A percentile compares a stretch with the other conserved stretches of the same genome.
phyloP scores from a whole-genome alignment of 2,888 invertebrate genomes.

The Heteropelma amictum region DNA sequence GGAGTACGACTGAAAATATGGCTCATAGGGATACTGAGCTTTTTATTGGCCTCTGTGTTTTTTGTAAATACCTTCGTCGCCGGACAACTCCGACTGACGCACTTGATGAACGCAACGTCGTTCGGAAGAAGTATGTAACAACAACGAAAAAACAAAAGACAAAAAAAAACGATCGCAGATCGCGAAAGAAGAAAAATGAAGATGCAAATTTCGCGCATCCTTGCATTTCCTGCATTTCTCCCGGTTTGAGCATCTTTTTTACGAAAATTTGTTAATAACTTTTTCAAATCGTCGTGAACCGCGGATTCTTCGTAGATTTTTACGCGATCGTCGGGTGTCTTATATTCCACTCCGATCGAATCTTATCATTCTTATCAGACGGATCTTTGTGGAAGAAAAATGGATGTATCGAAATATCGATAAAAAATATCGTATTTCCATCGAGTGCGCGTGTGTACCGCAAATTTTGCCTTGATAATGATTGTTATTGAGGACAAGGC shows the following conservation, averaged over 20 bases:
- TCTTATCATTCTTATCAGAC: too few relatives aligned
- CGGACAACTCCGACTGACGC: constrained; percentile 63
- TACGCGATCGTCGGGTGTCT: too few relatives aligned
- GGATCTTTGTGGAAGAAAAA: too few relatives aligned
- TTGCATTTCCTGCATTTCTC: too few relatives aligned
- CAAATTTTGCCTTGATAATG: background rate
- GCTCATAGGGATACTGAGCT: constrained; percentile 68
- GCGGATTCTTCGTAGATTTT: too few relatives aligned
- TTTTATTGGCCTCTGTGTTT: constrained; percentile 67
- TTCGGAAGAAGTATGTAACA: constrained; percentile 46
- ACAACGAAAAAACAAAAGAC: background rate
- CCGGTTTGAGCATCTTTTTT: too few relatives aligned
- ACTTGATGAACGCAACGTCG: constrained; percentile 55
- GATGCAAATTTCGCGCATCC: background rate
- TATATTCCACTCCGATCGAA: too few relatives aligned
- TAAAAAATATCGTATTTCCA: too few relatives aligned
- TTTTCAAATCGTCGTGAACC: background rate
- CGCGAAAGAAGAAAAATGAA: background rate
- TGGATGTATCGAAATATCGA: too few relatives aligned
- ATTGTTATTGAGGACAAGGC: background rate
- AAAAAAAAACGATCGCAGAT: background rate
- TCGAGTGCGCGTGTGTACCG: too few relatives aligned
- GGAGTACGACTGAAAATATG: constrained; percentile 67
- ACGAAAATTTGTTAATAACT: background rate
- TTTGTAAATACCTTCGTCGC: constrained; percentile 70